phyloP scores from a whole-genome alignment of 2,797 vertebrate genomes.

The Botia kubotai region DNA sequence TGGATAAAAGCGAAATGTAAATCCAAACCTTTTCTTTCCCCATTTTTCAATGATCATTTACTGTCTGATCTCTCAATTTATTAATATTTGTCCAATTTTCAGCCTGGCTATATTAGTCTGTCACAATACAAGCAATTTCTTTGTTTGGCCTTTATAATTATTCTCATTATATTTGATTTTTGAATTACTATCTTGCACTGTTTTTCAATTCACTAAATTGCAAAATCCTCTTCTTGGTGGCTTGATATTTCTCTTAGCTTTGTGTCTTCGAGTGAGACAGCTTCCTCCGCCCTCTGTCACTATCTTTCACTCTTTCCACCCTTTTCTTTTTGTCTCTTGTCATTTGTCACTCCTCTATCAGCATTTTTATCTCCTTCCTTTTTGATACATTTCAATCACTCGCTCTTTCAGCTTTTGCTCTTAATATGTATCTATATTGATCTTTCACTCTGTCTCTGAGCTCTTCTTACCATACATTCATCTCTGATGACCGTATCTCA shows the following conservation, averaged over 20 bases:
- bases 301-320: conserved; percentile 25
- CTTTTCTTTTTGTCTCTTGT: conserved; percentile 28
- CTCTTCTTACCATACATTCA: conserved; percentile 56
- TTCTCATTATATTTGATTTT: not conserved
- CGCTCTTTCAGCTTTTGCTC: conserved; percentile 46
- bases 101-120: too few relatives aligned
- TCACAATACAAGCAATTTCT: too few relatives aligned
- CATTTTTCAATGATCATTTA: too few relatives aligned
- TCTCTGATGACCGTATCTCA: conserved; percentile 50
- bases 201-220: not conserved
- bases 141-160: not conserved
- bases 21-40: too few relatives aligned
- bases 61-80: too few relatives aligned
- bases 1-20: too few relatives aligned
- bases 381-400: conserved; percentile 43
- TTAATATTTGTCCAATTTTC: too few relatives aligned
- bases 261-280: conserved; percentile 1
- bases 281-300: conserved; percentile 8
- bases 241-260: conserved; percentile 6
- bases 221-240: not conserved
- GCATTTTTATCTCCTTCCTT: conserved; percentile 31
- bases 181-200: not conserved
- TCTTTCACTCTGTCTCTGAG: conserved; percentile 38
- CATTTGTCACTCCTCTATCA: conserved; percentile 46
- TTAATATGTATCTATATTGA: conserved; percentile 55